phyloP scores from a whole-genome alignment of 2,113 vertebrate genomes.

The Chaetorhynchus papuensis region DNA sequence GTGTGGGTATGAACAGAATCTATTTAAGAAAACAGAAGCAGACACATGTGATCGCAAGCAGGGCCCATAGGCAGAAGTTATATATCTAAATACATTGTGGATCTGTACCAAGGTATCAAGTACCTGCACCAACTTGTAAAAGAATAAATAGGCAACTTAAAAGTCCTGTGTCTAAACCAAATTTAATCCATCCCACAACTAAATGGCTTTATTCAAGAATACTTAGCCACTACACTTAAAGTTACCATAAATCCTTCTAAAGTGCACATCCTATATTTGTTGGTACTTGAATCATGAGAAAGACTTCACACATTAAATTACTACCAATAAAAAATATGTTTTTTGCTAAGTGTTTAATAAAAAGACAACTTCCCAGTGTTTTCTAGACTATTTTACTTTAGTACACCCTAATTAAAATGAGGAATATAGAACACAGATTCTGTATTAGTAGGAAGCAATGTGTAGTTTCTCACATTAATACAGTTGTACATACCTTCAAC shows the following conservation, averaged over 20 bases:
- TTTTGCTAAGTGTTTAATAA: slow-evolving; percentile 50
- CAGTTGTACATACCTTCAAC: neutral
- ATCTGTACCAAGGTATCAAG: neutral
- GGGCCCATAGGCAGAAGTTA: neutral
- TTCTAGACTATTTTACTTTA: slow-evolving; percentile 42
- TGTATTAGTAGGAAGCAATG: neutral
- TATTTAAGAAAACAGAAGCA: neutral
- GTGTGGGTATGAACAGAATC: neutral
- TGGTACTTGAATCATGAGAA: slow-evolving; percentile 18
- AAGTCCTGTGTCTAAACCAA: neutral
- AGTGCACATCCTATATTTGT: slow-evolving; percentile 14
- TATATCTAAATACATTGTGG: neutral
- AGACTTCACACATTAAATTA: slow-evolving; percentile 37
- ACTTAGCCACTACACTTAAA: neutral
- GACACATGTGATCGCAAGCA: neutral
- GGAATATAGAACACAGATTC: neutral
- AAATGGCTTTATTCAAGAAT: neutral
- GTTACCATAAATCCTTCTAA: slow-evolving; percentile 42
- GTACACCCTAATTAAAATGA: slow-evolving; percentile 34
- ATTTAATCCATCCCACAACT: neutral
- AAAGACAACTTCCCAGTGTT: neutral
- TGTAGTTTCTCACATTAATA: neutral
- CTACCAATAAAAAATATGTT: slow-evolving; percentile 40
- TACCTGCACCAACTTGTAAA: neutral
- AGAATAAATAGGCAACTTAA: neutral